A percentile compares a stretch with the other conserved stretches of the same genome.
phyloP scores from a whole-genome alignment of 2,797 vertebrate genomes.

The Acropternis orthonyx region DNA sequence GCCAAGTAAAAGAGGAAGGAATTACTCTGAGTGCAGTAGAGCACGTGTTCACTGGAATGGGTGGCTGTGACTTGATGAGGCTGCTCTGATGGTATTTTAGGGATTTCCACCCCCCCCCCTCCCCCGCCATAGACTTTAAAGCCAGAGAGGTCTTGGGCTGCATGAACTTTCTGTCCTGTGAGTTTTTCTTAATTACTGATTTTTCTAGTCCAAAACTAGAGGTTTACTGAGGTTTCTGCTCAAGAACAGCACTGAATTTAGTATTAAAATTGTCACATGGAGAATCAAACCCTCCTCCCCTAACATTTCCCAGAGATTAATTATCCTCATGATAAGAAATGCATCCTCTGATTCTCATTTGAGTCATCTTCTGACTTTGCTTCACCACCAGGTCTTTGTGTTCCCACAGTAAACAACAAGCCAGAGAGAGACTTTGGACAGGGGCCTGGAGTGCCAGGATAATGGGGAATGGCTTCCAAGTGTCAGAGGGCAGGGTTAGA shows the following conservation, averaged over 20 bases:
- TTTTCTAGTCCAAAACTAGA: not conserved
- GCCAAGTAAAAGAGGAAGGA: not conserved
- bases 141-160: not conserved
- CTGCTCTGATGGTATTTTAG: not conserved
- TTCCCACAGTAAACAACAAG: not conserved
- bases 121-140: not conserved
- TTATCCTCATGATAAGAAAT: not conserved
- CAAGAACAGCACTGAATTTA: not conserved
- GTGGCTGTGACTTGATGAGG: not conserved
- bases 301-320: not conserved
- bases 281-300: not conserved
- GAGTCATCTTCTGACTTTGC: not conserved
- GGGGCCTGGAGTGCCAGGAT: no score
- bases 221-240: not conserved
- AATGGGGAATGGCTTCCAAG: not conserved
- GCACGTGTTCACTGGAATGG: fast-evolving
- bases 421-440: not conserved
- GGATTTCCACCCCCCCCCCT: fast-evolving
- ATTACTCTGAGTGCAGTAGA: not conserved
- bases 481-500: not conserved
- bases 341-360: not conserved
- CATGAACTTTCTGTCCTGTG: fast-evolving
- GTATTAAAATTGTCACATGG: not conserved
- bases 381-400: not conserved
- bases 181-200: not conserved